Conservation (phyloP, 2,888 invertebrate genomes). For the Hartigia nigra region DNA sequence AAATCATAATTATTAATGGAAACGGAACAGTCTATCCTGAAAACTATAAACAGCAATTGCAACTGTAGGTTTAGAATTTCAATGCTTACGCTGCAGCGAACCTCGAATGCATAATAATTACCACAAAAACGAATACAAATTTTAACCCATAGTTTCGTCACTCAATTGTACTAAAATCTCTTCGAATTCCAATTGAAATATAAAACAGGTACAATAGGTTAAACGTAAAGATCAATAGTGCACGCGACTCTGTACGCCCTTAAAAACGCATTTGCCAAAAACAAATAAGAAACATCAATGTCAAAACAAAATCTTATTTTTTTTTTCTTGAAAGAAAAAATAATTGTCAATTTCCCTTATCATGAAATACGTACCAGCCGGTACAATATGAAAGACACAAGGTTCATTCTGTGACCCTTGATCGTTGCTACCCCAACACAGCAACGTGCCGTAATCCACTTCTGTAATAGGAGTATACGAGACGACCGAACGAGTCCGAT, state of each 20-base stretch:
- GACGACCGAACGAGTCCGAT: slow-evolving; percentile 74
- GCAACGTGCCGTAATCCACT: slow-evolving; percentile 78
- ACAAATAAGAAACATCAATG: not conserved
- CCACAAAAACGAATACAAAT: not conserved
- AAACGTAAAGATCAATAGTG: not conserved
- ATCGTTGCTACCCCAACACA: slow-evolving; percentile 81
- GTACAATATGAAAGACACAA: slow-evolving; percentile 79
- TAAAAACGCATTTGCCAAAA: not conserved
- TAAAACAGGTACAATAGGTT: not conserved
- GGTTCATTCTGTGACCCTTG: slow-evolving; percentile 79
- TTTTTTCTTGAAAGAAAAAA: no score
- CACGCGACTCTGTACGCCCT: not conserved
- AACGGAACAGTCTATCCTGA: not conserved
- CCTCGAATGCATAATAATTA: not conserved
- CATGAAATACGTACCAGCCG: slow-evolving; percentile 71
- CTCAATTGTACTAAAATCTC: not conserved
- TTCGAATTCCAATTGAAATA: not conserved
- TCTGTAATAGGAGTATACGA: slow-evolving; percentile 80
- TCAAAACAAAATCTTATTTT: not conserved
- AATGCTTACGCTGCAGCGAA: not conserved
- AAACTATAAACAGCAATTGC: not conserved
- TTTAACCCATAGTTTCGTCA: not conserved
- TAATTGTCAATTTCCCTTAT: not conserved
- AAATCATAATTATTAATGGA: not conserved
- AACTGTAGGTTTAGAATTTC: not conserved